phyloP scores from a whole-genome alignment of 2,797 vertebrate genomes.

The Botia kubotai region DNA sequence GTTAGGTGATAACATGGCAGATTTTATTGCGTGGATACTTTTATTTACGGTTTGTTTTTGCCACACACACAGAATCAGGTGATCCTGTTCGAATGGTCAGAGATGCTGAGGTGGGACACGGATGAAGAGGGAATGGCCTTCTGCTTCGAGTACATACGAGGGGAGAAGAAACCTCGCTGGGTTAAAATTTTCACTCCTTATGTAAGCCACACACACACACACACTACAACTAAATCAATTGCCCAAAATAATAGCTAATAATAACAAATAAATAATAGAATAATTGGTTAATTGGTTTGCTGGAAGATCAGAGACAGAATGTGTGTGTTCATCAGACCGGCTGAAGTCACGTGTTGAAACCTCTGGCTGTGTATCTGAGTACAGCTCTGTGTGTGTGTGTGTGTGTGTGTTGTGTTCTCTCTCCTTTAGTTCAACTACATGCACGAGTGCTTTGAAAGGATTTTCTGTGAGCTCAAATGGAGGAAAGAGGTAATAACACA shows the following conservation, averaged over 20 bases:
- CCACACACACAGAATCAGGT: conserved; percentile 87
- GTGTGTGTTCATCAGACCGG: neutral
- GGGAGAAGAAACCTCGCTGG: conserved; percentile 98
- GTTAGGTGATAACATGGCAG: neutral
- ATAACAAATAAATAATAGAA: too few relatives aligned
- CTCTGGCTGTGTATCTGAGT: neutral
- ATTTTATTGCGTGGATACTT: neutral
- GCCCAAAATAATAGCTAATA: neutral
- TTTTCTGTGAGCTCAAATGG: conserved; percentile 98
- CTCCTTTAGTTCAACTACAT: conserved; percentile 93
- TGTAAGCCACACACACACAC: conserved; percentile 77
- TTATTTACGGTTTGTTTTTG: neutral
- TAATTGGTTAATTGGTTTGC: neutral
- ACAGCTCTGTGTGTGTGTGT: neutral
- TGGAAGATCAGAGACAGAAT: neutral
- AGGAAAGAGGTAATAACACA: conserved; percentile 88
- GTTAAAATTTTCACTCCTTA: conserved; percentile 98
- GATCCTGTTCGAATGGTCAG: conserved; percentile 92
- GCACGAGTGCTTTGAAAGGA: conserved; percentile 97
- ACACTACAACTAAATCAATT: neutral
- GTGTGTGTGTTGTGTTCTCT: neutral
- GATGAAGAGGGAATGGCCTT: conserved; percentile 98
- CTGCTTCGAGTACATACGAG: conserved; percentile 93
- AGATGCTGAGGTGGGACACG: conserved; percentile 98
- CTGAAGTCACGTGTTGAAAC: too few relatives aligned